Percentiles rank a stretch among this genome's conserved stretches.
These are phyloP conservation scores for Ginglymostoma cirratum DNA, from an alignment of 2,113 vertebrate species.

Conservation along the genomic window DNA sequence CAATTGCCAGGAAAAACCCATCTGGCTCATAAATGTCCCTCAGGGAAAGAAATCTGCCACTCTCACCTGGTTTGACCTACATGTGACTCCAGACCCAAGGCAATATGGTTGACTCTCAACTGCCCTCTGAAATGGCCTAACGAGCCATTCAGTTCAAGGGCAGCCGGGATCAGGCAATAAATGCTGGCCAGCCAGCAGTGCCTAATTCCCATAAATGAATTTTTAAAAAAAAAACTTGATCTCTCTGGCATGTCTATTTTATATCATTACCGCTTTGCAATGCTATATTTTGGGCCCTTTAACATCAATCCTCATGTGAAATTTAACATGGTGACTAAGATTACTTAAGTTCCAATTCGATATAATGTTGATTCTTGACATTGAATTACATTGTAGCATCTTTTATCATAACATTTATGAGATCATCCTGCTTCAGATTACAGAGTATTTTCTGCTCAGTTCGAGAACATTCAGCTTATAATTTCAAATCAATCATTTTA, in stretches of 20 bases:
- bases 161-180: too few species aligned
- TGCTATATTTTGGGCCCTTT: background rate
- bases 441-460: background rate
- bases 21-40: too few species aligned
- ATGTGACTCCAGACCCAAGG: too few species aligned
- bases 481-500: background rate
- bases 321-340: background rate
- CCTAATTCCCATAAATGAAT: too few species aligned
- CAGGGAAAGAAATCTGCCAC: too few species aligned
- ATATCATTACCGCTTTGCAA: background rate
- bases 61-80: too few species aligned
- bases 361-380: background rate
- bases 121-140: too few species aligned
- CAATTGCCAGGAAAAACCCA: too few species aligned
- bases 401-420: background rate
- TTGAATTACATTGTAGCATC: background rate
- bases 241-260: background rate
- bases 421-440: background rate
- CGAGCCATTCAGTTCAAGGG: too few species aligned
- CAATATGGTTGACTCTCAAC: too few species aligned
- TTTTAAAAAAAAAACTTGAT: background rate
- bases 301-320: background rate
- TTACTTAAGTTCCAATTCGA: background rate
- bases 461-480: background rate
- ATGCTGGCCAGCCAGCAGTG: too few species aligned